A percentile compares a stretch with the other conserved stretches of the same genome.
phyloP scores from a whole-genome alignment of 2,797 vertebrate genomes.

The Threskiornis aethiopicus region DNA sequence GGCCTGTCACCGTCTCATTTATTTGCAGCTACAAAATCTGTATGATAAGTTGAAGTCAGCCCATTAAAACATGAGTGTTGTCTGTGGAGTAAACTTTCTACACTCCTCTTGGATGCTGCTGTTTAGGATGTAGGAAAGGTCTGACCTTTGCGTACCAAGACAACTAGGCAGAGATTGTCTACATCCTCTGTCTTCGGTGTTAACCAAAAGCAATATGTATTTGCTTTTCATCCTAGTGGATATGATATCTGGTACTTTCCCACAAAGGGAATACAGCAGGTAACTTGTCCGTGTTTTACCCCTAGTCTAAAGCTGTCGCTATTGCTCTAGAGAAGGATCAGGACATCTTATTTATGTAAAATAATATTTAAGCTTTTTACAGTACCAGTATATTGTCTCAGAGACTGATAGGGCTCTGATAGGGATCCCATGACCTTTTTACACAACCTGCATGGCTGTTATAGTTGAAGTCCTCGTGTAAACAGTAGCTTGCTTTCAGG shows the following conservation, averaged over 20 bases:
- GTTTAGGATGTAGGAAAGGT: neutral
- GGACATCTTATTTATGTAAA: neutral
- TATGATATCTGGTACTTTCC: neutral
- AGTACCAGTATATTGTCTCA: neutral
- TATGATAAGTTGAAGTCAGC: neutral
- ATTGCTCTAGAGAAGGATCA: neutral
- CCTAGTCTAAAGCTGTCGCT: neutral
- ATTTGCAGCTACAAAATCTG: neutral
- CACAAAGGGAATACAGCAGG: neutral
- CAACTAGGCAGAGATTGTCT: neutral
- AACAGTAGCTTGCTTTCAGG: neutral
- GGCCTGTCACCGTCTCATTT: neutral
- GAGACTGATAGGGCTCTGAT: neutral
- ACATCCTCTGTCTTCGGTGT: neutral
- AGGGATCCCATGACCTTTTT: neutral
- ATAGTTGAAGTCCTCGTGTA: neutral
- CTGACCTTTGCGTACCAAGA: neutral
- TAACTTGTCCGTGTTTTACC: neutral
- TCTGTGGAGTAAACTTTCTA: neutral
- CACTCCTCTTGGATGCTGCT: neutral
- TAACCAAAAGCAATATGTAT: neutral
- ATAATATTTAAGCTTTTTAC: neutral
- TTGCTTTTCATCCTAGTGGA: neutral
- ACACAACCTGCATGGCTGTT: neutral
- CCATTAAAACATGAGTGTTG: neutral